Conservation (phyloP, 2,888 invertebrate species). For the Esperia sulphurella region DNA sequence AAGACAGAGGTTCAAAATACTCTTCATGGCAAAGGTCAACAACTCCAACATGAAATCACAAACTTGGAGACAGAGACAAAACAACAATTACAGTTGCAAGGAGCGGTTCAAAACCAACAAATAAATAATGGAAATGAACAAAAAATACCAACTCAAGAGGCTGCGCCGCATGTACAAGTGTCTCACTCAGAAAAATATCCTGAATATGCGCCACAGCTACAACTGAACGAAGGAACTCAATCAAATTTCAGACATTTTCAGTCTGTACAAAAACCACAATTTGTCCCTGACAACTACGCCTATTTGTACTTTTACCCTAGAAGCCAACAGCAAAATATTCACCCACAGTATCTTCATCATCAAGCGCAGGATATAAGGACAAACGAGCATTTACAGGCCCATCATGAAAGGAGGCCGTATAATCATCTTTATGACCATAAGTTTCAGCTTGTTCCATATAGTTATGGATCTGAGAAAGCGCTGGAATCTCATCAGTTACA, state of each 20-base stretch:
- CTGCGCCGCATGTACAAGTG: not conserved
- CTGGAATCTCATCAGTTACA: slow-evolving; percentile 11
- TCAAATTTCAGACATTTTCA: not conserved
- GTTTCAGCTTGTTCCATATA: slow-evolving; percentile 23
- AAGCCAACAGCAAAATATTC: slow-evolving; percentile 2
- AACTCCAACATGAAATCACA: slow-evolving; percentile 1
- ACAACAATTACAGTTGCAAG: slow-evolving; percentile 2
- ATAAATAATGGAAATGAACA: slow-evolving; percentile 1
- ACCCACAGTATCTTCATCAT: not conserved
- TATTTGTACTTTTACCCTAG: slow-evolving; percentile 12
- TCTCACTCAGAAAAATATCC: slow-evolving; percentile 5
- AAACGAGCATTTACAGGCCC: not conserved
- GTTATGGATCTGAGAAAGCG: slow-evolving; percentile 14
- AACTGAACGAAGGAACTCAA: not conserved
- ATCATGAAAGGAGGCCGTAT: not conserved
- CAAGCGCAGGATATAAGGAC: not conserved
- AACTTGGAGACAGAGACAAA: slow-evolving; percentile 2
- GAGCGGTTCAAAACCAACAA: slow-evolving; percentile 7
- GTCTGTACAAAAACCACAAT: not conserved
- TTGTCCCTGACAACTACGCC: slow-evolving; percentile 9
- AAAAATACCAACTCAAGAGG: slow-evolving; percentile 3
- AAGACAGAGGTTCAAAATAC: not conserved
- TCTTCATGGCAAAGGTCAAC: not conserved
- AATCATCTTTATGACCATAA: slow-evolving; percentile 1
- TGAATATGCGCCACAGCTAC: slow-evolving; percentile 4